Conservation (phyloP, 2,888 invertebrate species). For the Nephrotoma appendiculata region DNA sequence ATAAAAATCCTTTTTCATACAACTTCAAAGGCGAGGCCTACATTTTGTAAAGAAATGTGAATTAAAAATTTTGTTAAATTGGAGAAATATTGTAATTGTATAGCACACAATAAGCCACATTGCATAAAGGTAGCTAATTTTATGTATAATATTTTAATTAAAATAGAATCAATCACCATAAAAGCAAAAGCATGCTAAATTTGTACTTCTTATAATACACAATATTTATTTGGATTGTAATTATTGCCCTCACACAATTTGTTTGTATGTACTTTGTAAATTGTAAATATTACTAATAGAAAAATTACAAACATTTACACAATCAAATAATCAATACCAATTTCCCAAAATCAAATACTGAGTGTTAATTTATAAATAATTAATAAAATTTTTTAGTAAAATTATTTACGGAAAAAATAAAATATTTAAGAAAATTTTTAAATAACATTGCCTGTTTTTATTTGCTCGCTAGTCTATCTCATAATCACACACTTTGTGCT, state of each 20-base stretch:
- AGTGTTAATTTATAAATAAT: neutral
- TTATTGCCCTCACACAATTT: neutral
- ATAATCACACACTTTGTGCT: neutral
- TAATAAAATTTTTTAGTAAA: neutral
- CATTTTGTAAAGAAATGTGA: too few relatives aligned
- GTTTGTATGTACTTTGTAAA: neutral
- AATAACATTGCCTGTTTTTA: neutral
- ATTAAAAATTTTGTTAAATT: too few relatives aligned
- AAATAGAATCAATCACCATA: neutral
- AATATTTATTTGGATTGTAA: neutral
- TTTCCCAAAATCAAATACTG: neutral
- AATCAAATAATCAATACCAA: neutral
- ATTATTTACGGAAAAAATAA: neutral
- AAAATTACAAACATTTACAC: neutral
- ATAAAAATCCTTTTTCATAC: too few relatives aligned
- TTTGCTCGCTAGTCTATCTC: neutral
- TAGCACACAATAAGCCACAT: neutral
- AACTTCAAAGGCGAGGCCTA: too few relatives aligned
- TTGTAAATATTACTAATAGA: neutral
- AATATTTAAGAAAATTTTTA: neutral
- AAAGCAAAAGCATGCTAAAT: neutral
- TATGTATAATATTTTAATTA: neutral
- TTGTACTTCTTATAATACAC: neutral
- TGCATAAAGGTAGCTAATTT: neutral
- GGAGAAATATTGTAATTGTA: neutral